Evolutionary conservation across 2,888 invertebrate genomes (phyloP), one percentile per base, ranked within the genome.

Genomic region (Cyrtodaria siliqua): DNA sequence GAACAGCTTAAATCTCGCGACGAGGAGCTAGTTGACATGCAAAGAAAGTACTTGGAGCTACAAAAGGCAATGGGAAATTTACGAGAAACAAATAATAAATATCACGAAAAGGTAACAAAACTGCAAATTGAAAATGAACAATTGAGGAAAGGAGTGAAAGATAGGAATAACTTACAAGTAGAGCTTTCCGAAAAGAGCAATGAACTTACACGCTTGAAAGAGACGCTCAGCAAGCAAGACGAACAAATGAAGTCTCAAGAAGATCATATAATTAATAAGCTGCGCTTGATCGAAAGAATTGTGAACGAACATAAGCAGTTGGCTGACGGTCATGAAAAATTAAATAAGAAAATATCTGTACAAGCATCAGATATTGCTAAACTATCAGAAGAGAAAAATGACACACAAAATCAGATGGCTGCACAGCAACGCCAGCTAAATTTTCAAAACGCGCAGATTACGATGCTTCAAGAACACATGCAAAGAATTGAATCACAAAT

Each of bases 61-160:
- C 86, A 86, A 59, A 86, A 86, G 44, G 84, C 84, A n/a, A 84
- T 86, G 83, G 75, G 82, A 6, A 83, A 68, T 44, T 50, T 86
- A 38, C 66, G 82, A 23, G 86, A 86, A 33, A 84, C 86, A 20
- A 86, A 86, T 49, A 86, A 84, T 57, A 83, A 81, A 59, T 86
- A 81, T 33, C 82, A 81, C n/a, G 84, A 86, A 72, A 83, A 83
- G 56, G 83, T 86, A 2, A 84, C 84, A 20, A 83, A 83, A 56
- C 64, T 86, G 33, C 86, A 86, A 72, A 84, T 86, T 38, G 86
- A 86, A 72, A 86, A 84, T 38, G 84, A 84, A 57, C 79, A 83
- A 26, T 52, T 86, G 50, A 56, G 84, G 20, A 75, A 79, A 56
- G 52, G 70, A 9, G 63, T 67, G 14, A 79, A 76, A 38, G 86